Evolutionary conservation across 2,888 invertebrate genomes (phyloP).

Genomic region (Siphlonurus alternatus): DNA sequence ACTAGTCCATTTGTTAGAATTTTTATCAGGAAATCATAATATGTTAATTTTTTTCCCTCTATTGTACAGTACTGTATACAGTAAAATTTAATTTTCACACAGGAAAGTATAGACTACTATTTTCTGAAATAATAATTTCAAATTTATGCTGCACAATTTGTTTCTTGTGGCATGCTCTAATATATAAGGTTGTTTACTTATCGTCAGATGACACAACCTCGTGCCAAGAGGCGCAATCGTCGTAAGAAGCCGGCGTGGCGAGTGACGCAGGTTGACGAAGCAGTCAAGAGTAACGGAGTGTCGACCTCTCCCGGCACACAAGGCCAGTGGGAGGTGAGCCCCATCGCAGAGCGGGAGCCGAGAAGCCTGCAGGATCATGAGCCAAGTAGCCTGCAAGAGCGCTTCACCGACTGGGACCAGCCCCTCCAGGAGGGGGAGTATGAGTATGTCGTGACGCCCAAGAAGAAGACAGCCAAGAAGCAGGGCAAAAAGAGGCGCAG

Average conservation of each 20-base stretch:
- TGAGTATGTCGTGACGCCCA: background rate
- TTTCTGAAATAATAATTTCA: too few species aligned
- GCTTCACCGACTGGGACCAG: background rate
- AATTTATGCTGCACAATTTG: too few species aligned
- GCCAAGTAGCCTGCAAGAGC: background rate
- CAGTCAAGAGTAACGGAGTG: background rate
- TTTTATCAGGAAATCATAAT: too few species aligned
- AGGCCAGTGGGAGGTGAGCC: background rate
- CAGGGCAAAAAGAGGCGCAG: background rate
- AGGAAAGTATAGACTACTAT: too few species aligned
- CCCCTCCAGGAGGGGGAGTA: background rate
- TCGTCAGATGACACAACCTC: too few species aligned
- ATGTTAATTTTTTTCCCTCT: too few species aligned
- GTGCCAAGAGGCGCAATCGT: background rate
- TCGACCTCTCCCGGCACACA: background rate
- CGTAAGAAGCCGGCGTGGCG: background rate
- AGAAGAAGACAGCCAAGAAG: background rate
- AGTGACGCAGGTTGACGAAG: background rate
- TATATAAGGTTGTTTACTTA: too few species aligned
- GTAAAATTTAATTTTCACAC: too few species aligned
- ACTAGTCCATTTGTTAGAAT: too few species aligned
- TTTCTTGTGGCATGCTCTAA: too few species aligned
- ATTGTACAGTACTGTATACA: too few species aligned
- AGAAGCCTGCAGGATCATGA: background rate
- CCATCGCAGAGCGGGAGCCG: background rate